Evolutionary conservation across 2,113 vertebrate genomes (phyloP).

Genomic region (Lepidothrix coronata): DNA sequence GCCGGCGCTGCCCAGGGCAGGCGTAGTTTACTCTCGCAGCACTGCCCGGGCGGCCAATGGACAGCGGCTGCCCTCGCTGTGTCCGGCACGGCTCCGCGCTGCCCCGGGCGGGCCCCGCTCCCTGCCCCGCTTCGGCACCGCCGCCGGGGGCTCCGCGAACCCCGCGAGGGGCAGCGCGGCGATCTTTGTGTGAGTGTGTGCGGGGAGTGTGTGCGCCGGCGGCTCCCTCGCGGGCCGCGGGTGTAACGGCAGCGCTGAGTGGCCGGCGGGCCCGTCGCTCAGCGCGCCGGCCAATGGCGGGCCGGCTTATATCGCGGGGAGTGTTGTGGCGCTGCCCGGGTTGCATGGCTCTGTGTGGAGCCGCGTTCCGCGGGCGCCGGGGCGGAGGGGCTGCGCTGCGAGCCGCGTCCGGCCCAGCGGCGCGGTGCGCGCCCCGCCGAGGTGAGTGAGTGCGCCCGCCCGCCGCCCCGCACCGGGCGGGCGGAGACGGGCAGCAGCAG

Average conservation of each 20-base stretch:
- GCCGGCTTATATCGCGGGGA: slow-evolving; percentile 78
- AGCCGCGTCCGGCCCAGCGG: slow-evolving; percentile 69
- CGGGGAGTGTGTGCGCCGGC: slow-evolving; percentile 58
- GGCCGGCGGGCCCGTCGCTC: slow-evolving; percentile 77
- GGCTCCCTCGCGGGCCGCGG: slow-evolving; percentile 71
- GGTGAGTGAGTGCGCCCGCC: slow-evolving; percentile 79
- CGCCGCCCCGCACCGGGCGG: not conserved
- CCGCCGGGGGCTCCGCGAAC: slow-evolving; percentile 54
- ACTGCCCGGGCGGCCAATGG: slow-evolving; percentile 62
- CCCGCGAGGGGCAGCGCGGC: slow-evolving; percentile 71
- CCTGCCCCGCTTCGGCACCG: slow-evolving; percentile 30
- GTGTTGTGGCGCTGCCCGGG: slow-evolving; percentile 78
- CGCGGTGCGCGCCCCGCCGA: slow-evolving; percentile 61
- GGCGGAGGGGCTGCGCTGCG: slow-evolving; percentile 34
- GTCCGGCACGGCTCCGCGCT: not conserved
- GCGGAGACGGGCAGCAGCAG: not conserved
- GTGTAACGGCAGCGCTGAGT: slow-evolving; percentile 77
- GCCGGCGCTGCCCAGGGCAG: slow-evolving; percentile 53
- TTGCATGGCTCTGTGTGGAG: slow-evolving; percentile 85
- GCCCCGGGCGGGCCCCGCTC: not conserved
- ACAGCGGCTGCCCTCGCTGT: slow-evolving; percentile 46
- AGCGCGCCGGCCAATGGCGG: slow-evolving; percentile 79
- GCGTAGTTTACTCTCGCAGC: slow-evolving; percentile 71
- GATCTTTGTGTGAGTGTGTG: slow-evolving; percentile 74
- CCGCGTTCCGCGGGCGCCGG: slow-evolving; percentile 72